phyloP scores from a whole-genome alignment of 2,113 vertebrate genomes.

The Bubo scandiacus region DNA sequence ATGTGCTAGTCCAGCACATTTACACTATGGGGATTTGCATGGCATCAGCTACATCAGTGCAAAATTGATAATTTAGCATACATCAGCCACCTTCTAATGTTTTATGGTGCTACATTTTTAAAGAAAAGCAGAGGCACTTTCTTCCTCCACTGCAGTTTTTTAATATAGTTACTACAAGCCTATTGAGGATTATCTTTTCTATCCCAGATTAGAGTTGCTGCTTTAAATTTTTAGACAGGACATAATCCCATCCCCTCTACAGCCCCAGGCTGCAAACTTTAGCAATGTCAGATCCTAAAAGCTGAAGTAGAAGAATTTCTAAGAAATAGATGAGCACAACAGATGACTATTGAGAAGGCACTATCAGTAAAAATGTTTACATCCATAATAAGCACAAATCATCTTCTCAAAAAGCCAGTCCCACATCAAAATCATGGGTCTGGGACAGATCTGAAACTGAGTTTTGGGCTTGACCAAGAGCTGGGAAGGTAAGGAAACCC shows the following conservation, averaged over 20 bases:
- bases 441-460: neutral
- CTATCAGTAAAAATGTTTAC: neutral
- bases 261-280: neutral
- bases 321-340: neutral
- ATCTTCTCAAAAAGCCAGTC: neutral
- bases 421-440: neutral
- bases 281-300: neutral
- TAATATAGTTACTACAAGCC: neutral
- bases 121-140: neutral
- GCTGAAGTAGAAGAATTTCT: neutral
- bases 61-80: neutral
- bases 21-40: neutral
- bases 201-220: neutral
- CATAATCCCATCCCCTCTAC: neutral
- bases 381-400: neutral
- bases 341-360: neutral
- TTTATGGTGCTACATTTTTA: neutral
- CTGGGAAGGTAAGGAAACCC: neutral
- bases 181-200: slow-evolving; percentile 7
- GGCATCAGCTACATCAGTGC: neutral
- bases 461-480: neutral
- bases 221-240: neutral
- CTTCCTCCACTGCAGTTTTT: neutral
- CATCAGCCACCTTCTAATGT: neutral
- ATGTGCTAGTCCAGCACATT: neutral